Percentiles rank a stretch among this genome's conserved stretches.
phyloP scores from a whole-genome alignment of 35 echinoderm and acorn worm genomes.

The Acanthaster planci region DNA sequence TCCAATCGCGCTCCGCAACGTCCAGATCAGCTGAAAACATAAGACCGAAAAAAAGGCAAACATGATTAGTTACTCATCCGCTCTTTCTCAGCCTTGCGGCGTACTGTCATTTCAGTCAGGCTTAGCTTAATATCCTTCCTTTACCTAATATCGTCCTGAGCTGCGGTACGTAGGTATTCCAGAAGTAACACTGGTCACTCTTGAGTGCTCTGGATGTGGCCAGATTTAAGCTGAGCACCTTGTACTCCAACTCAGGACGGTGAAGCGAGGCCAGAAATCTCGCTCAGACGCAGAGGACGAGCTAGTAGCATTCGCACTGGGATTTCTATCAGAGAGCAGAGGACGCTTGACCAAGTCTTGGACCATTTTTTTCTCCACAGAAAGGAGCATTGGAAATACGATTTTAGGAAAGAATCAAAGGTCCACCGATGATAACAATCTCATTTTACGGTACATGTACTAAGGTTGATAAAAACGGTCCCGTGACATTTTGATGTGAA shows the following conservation, averaged over 20 bases:
- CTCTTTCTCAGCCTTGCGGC: too few relatives aligned
- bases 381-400: too few relatives aligned
- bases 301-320: not conserved
- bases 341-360: too few relatives aligned
- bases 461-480: too few relatives aligned
- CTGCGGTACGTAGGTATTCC: slow-evolving; percentile 41
- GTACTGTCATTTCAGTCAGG: too few relatives aligned
- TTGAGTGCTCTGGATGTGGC: slow-evolving; percentile 29
- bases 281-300: not conserved
- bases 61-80: too few relatives aligned
- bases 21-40: slow-evolving; percentile 39
- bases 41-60: too few relatives aligned
- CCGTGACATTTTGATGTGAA: too few relatives aligned
- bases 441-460: too few relatives aligned
- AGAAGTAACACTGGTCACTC: slow-evolving; percentile 53
- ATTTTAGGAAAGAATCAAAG: too few relatives aligned
- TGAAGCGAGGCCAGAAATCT: slow-evolving; percentile 46
- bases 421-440: too few relatives aligned
- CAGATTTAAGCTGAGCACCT: slow-evolving; percentile 37
- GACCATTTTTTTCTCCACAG: too few relatives aligned
- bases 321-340: slow-evolving; percentile 32
- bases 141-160: slow-evolving; percentile 44
- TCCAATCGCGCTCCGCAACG: slow-evolving; percentile 53
- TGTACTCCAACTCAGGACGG: slow-evolving; percentile 55
- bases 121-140: not conserved